Conservation (phyloP, 1,140 invertebrate genomes). For the Atta texana region DNA sequence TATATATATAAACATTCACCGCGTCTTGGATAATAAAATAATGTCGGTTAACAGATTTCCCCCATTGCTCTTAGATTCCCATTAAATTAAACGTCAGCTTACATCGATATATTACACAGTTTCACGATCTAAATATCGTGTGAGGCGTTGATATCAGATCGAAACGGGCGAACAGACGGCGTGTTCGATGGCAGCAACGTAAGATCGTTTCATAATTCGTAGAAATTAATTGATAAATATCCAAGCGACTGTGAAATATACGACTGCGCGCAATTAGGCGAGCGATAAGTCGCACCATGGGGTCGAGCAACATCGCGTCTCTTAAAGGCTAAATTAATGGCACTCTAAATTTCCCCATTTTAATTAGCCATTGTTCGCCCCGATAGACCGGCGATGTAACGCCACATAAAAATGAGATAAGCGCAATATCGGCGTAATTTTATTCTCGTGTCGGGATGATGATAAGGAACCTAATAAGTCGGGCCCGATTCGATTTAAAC, state of each 20-base stretch:
- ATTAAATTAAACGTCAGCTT: conserved; percentile 51
- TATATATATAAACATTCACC: not conserved
- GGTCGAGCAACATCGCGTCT: conserved; percentile 27
- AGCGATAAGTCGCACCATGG: conserved; percentile 53
- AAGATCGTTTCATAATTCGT: conserved; percentile 47
- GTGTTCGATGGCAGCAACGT: not conserved
- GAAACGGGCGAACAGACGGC: not conserved
- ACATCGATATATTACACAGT: conserved; percentile 33
- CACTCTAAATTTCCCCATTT: conserved; percentile 61
- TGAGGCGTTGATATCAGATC: conserved; percentile 46
- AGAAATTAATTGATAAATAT: conserved; percentile 59
- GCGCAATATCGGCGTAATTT: conserved; percentile 68
- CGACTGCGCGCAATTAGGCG: conserved; percentile 46
- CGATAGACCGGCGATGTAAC: conserved; percentile 39
- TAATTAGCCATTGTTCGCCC: conserved; percentile 70
- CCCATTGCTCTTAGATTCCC: conserved; percentile 27
- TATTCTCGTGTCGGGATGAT: conserved; percentile 56
- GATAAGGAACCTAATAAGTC: conserved; percentile 63
- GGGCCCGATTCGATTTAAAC: conserved; percentile 32
- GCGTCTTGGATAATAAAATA: conserved; percentile 15
- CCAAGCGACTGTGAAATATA: conserved; percentile 54
- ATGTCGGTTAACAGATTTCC: not conserved
- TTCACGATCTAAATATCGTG: conserved; percentile 56
- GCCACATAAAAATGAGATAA: conserved; percentile 64
- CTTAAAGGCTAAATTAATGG: conserved; percentile 52